Evolutionary conservation across 2,797 vertebrate species (phyloP).

Genomic region (Tympanoctomys barrerae): DNA sequence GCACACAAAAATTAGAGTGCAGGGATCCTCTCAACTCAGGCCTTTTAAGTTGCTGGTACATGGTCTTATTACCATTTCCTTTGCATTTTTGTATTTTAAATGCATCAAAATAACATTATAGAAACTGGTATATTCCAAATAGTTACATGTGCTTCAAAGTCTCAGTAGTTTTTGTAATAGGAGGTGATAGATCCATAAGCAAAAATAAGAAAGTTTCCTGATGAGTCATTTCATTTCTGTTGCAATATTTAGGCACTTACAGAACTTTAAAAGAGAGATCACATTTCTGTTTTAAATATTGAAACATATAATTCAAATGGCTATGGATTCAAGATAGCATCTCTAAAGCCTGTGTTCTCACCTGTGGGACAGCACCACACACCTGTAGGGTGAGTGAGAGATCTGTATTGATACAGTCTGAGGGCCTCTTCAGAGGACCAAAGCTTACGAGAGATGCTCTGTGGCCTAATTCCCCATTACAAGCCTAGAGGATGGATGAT

Average conservation of each 20-base stretch:
- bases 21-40: not conserved
- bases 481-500: not conserved
- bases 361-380: not conserved
- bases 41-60: not conserved
- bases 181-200: not conserved
- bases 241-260: not conserved
- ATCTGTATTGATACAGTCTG: not conserved
- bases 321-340: not conserved
- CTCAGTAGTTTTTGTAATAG: not conserved
- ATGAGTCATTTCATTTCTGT: not conserved
- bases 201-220: not conserved
- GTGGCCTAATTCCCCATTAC: not conserved
- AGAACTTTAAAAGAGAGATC: not conserved
- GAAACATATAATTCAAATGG: not conserved
- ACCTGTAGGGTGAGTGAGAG: not conserved
- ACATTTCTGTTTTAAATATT: not conserved
- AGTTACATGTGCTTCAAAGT: not conserved
- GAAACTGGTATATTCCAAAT: slow-evolving; percentile 15
- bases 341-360: not conserved
- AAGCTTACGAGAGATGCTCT: not conserved
- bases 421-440: not conserved
- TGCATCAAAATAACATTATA: not conserved
- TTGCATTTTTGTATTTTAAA: slow-evolving; percentile 15
- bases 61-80: not conserved
- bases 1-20: not conserved